phyloP scores from a whole-genome alignment of 2,797 vertebrate genomes.

The Hypotaenidia philippensis region DNA sequence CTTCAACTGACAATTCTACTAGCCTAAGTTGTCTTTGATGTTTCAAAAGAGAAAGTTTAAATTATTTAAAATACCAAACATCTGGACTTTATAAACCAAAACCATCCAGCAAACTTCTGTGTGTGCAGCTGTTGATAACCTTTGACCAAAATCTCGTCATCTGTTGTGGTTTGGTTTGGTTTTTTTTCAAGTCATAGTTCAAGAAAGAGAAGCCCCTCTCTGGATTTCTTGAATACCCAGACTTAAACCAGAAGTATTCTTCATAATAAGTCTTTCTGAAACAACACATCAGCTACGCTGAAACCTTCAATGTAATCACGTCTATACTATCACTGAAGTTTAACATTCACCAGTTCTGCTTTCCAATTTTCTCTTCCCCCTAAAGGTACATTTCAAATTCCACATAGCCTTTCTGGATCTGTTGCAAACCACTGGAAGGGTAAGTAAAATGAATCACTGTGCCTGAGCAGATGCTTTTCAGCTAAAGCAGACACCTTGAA shows the following conservation, averaged over 20 bases:
- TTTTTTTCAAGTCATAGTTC: neutral
- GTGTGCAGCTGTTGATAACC: neutral
- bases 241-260: neutral
- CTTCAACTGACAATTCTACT: neutral
- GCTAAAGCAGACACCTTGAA: neutral
- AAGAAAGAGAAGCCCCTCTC: neutral
- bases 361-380: neutral
- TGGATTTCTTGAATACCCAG: neutral
- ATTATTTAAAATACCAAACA: neutral
- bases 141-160: neutral
- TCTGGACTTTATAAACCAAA: slow-evolving; percentile 18
- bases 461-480: neutral
- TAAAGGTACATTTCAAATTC: neutral
- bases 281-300: neutral
- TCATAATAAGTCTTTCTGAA: neutral
- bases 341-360: neutral
- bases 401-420: neutral
- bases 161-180: fast-evolving
- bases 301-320: neutral
- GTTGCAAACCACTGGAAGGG: neutral
- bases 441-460: neutral
- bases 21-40: neutral
- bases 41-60: neutral
- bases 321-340: neutral
- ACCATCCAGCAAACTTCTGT: neutral